Conservation (phyloP, 2,888 invertebrate genomes). For the Exephanes ischioxanthus region DNA sequence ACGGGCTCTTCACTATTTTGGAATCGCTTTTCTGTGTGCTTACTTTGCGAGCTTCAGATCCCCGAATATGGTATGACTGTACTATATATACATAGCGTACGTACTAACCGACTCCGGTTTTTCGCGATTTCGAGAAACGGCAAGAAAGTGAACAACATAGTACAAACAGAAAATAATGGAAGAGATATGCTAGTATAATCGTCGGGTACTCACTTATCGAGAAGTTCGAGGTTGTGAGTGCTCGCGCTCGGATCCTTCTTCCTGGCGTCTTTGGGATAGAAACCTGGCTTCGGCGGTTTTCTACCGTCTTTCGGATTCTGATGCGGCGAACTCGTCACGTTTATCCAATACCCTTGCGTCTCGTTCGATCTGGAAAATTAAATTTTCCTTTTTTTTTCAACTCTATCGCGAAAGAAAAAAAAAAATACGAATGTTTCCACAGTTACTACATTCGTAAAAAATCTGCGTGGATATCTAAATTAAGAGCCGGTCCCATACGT, state of each 20-base stretch:
- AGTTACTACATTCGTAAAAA: background rate
- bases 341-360: conserved; percentile 35
- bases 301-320: conserved; percentile 72
- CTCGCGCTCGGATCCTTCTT: conserved; percentile 75
- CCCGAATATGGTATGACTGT: background rate
- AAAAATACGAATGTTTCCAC: background rate
- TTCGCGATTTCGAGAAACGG: background rate
- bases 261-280: conserved; percentile 77
- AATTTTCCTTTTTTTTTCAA: background rate
- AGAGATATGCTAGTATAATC: conserved; percentile 2
- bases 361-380: conserved; percentile 42
- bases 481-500: too few species aligned
- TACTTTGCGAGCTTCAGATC: background rate
- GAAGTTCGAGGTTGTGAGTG: conserved; percentile 75
- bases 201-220: conserved; percentile 72
- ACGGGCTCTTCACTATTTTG: conserved; percentile 10
- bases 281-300: conserved; percentile 74
- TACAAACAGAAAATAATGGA: conserved; percentile 1
- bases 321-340: conserved; percentile 73
- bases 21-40: background rate
- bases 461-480: too few species aligned
- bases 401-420: background rate
- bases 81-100: background rate
- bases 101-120: background rate
- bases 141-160: background rate